These are phyloP conservation scores for Amblyjoppa fuscipennis DNA, from an alignment of 2,888 invertebrate genomes.

Conservation along the genomic window DNA sequence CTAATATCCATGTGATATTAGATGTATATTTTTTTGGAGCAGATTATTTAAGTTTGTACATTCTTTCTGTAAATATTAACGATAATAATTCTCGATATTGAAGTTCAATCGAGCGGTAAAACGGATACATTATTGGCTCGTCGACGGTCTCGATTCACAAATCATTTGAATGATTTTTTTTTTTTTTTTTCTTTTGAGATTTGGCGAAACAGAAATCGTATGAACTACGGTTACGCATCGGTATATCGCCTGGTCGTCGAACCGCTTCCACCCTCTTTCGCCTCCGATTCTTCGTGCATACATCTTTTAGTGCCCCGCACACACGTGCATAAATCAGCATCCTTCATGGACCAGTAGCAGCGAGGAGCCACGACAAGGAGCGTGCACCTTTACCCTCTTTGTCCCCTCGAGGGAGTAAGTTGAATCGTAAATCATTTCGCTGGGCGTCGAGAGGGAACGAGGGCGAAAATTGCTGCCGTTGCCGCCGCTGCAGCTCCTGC, in stretches of 20 bases:
- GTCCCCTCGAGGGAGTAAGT: constrained; percentile 61
- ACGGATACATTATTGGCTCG: too few relatives aligned
- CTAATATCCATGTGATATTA: too few relatives aligned
- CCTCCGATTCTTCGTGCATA: constrained; percentile 46
- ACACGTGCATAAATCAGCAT: constrained; percentile 46
- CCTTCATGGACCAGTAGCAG: constrained; percentile 28
- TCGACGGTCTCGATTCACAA: neutral
- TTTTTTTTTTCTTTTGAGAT: neutral
- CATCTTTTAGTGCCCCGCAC: constrained; percentile 46
- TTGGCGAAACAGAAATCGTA: constrained; percentile 30
- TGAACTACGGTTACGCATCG: neutral
- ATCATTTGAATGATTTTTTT: constrained; percentile 3
- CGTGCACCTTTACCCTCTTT: constrained; percentile 64
- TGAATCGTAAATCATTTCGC: constrained; percentile 69
- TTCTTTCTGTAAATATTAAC: too few relatives aligned
- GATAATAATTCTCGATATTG: too few relatives aligned
- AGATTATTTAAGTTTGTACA: too few relatives aligned
- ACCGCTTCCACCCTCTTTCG: constrained; percentile 37
- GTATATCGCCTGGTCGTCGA: constrained; percentile 8
- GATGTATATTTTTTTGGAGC: too few relatives aligned
- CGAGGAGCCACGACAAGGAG: constrained; percentile 38
- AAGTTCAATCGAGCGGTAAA: too few relatives aligned
- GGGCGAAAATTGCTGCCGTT: constrained; percentile 64
- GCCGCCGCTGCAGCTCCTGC: constrained; percentile 5
- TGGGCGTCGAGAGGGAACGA: constrained; percentile 61